These are phyloP conservation scores for Eristalis intricaria DNA, from an alignment of 2,888 invertebrate genomes.

Conservation along the genomic window DNA sequence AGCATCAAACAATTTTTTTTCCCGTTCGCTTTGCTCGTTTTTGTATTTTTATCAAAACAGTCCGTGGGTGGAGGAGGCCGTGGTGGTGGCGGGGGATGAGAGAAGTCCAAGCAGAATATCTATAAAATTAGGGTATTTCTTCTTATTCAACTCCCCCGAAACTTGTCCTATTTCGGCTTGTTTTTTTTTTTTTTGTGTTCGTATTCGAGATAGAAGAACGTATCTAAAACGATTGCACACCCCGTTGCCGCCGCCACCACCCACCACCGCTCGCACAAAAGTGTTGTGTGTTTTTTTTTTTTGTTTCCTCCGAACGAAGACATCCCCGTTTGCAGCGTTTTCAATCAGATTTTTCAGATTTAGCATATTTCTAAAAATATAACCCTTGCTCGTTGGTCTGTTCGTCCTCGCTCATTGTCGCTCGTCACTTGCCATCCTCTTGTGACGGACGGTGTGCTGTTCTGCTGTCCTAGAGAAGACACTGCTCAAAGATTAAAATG, in stretches of 20 bases:
- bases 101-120: constrained; percentile 60
- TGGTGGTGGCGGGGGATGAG: background rate
- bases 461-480: background rate
- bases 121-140: constrained; percentile 69
- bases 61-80: background rate
- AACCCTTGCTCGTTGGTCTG: constrained; percentile 3
- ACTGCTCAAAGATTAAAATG: constrained; percentile 56
- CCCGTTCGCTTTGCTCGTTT: constrained; percentile 3
- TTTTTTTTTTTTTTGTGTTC: constrained; percentile 3
- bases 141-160: background rate
- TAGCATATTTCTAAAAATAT: constrained; percentile 52
- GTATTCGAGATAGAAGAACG: constrained; percentile 37
- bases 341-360: constrained; percentile 47
- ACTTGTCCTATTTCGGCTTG: background rate
- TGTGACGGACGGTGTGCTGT: background rate
- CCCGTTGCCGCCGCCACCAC: background rate
- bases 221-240: constrained; percentile 55
- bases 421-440: background rate
- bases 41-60: constrained; percentile 58
- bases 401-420: background rate
- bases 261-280: background rate
- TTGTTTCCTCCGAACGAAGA: background rate
- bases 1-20: constrained; percentile 1
- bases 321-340: background rate
- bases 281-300: constrained; percentile 1